Evolutionary conservation across 1,140 invertebrate genomes (phyloP).

Genomic region (Atopsyche davidsoni): DNA sequence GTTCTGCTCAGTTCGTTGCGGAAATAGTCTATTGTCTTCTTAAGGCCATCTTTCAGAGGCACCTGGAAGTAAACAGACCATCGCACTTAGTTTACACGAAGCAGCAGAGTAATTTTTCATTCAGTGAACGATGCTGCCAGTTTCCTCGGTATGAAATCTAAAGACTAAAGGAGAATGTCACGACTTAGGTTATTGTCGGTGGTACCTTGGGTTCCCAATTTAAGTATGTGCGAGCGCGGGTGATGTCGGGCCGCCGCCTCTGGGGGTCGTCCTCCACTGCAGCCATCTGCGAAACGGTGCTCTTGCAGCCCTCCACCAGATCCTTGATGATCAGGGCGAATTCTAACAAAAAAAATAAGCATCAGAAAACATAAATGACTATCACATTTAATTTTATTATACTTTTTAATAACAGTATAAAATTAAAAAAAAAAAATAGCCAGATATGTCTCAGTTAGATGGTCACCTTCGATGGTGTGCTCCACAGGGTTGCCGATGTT

Average conservation of each 20-base stretch:
- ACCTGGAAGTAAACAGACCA: constrained; percentile 52
- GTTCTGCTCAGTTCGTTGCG: constrained; percentile 73
- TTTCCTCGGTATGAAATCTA: no score
- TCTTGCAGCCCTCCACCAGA: constrained; percentile 72
- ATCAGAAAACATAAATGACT: neutral
- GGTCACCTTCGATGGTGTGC: constrained; percentile 83
- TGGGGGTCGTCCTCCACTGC: constrained; percentile 95
- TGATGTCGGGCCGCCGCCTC: constrained; percentile 87
- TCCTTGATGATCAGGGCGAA: constrained; percentile 91
- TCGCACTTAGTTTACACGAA: neutral
- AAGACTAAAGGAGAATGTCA: no score
- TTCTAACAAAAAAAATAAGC: constrained; percentile 52
- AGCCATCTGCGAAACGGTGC: constrained; percentile 73
- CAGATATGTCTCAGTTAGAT: no score
- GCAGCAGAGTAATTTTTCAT: no score
- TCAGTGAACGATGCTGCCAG: no score
- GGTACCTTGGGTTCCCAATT: constrained; percentile 90
- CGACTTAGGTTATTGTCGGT: no score
- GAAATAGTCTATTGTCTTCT: constrained; percentile 89
- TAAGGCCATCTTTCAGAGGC: constrained; percentile 72
- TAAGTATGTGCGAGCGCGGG: constrained; percentile 75
- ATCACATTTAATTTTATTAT: neutral
- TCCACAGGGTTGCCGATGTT: constrained; percentile 99
- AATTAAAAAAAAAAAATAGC: constrained; percentile 9
- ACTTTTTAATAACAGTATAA: neutral